Evolutionary conservation across 2,888 invertebrate genomes (phyloP), one percentile per base, ranked within the genome.

Genomic region (Zaprionus bogoriensis): DNA sequence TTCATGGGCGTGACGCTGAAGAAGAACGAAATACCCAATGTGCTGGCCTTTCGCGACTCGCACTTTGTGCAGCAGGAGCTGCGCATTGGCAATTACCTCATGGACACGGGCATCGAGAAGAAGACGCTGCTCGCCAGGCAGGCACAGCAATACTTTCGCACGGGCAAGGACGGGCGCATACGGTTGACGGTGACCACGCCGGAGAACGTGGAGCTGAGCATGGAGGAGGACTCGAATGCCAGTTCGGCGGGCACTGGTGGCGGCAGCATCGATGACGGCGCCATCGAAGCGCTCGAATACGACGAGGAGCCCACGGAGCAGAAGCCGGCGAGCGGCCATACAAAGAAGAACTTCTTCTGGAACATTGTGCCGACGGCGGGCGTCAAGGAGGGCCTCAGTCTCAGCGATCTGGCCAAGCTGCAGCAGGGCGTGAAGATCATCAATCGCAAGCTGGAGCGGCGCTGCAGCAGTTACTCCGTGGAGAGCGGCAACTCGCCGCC

Each of bases 71-170:
- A 90, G 52, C 91, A 91, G 65, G 91, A 91, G 64, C 65, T 91
- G 61, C 88, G 90, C 28, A 91, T 91, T 60, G 91, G 91, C 3
- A 91, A 91, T 60, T 89, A 87, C 50, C 78, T 88, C 2, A 90
- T 91, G 90, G 90, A 91, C 68, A 90, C 90, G 2, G 91, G 90
- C 9, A 90, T 91, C 23, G 88, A 90, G 27, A 90, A 90, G 80
- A 88, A 89, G 65, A 77, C 88, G 0, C 27, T 90, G 23, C 45
- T 77, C 10, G 76, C 77, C 5, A 77, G 78, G 6, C 81, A 82
- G 60, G 78, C 78, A 0, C 85, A 79, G 50, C 71, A 66, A 39
- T 83, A 67, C 7, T 62, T 76, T 54, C 79, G 63, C 36, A 73
- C 72, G 0, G 76, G 64, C 4, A 81, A 74, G 22, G 88, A 87